Percentiles rank a stretch among this genome's conserved stretches.
phyloP scores from a whole-genome alignment of 2,113 vertebrate genomes.

The Toxotes chatareus region DNA sequence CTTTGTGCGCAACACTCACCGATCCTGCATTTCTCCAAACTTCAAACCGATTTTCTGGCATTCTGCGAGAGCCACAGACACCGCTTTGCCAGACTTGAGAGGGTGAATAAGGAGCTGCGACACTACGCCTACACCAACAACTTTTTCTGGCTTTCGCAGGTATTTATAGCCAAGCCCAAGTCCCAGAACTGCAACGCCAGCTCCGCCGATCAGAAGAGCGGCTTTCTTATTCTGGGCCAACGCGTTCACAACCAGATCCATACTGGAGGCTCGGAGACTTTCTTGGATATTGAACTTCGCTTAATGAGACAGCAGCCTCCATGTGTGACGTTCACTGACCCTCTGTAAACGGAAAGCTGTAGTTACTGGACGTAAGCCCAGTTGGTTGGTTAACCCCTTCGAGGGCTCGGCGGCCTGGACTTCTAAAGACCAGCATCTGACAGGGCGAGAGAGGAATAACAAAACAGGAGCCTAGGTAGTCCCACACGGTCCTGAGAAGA shows the following conservation, averaged over 20 bases:
- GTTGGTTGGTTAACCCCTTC: too few species aligned
- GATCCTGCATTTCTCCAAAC: slow-evolving; percentile 87
- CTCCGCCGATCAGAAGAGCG: slow-evolving; percentile 68
- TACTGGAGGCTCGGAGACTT: slow-evolving; percentile 23
- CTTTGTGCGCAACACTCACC: slow-evolving; percentile 79
- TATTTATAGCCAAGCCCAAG: slow-evolving; percentile 71
- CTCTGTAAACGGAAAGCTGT: too few species aligned
- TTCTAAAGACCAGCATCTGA: too few species aligned
- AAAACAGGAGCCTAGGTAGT: too few species aligned
- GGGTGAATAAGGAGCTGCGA: slow-evolving; percentile 89
- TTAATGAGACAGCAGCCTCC: slow-evolving; percentile 2
- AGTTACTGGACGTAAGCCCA: too few species aligned
- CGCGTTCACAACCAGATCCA: slow-evolving; percentile 55
- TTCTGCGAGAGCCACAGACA: slow-evolving; percentile 83
- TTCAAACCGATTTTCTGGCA: slow-evolving; percentile 86
- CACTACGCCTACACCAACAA: slow-evolving; percentile 87
- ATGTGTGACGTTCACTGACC: slow-evolving; percentile 27
- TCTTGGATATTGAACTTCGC: slow-evolving; percentile 16
- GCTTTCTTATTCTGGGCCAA: slow-evolving; percentile 49
- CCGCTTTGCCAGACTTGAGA: slow-evolving; percentile 90
- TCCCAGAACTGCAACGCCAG: slow-evolving; percentile 69
- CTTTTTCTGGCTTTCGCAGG: slow-evolving; percentile 69
- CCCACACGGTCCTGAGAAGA: too few species aligned
- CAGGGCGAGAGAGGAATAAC: too few species aligned
- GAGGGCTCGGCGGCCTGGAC: too few species aligned